These are phyloP conservation scores for Zenarchopterus dispar DNA, from an alignment of 2,797 vertebrate species.

Conservation along the genomic window DNA sequence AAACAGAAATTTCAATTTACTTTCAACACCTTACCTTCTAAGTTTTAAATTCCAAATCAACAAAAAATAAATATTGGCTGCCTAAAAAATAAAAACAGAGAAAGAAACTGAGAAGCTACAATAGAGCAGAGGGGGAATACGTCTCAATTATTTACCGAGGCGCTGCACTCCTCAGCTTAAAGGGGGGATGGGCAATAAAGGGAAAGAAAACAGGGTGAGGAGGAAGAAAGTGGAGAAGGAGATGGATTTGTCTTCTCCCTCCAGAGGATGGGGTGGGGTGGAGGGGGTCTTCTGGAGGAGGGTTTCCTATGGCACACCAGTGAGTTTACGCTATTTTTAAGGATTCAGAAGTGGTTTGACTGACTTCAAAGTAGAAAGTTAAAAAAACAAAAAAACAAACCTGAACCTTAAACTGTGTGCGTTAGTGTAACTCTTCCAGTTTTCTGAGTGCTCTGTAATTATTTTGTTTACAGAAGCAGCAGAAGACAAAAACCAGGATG, in stretches of 20 bases:
- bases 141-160: slow-evolving; percentile 77
- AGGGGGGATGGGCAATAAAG: slow-evolving; percentile 59
- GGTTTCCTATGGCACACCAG: slow-evolving; percentile 39
- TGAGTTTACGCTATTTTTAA: slow-evolving; percentile 9
- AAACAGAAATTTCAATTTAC: too few relatives aligned
- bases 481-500: slow-evolving; percentile 45
- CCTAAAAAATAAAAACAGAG: slow-evolving; percentile 2
- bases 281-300: slow-evolving; percentile 17
- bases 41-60: too few relatives aligned
- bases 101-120: slow-evolving; percentile 15
- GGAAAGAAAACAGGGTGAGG: slow-evolving; percentile 42
- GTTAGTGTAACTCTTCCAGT: too few relatives aligned
- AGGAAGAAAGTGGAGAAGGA: slow-evolving; percentile 46
- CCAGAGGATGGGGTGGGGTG: slow-evolving; percentile 25
- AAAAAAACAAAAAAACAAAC: not conserved
- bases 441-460: not conserved
- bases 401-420: too few relatives aligned
- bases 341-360: slow-evolving; percentile 12
- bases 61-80: not conserved
- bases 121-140: slow-evolving; percentile 38
- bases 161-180: slow-evolving; percentile 43
- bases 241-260: slow-evolving; percentile 50
- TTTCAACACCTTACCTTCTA: too few relatives aligned
- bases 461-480: slow-evolving; percentile 23
- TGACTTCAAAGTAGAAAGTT: slow-evolving; percentile 1